phyloP scores from a whole-genome alignment of 1,140 invertebrate genomes.

The Lepidurus couesii region DNA sequence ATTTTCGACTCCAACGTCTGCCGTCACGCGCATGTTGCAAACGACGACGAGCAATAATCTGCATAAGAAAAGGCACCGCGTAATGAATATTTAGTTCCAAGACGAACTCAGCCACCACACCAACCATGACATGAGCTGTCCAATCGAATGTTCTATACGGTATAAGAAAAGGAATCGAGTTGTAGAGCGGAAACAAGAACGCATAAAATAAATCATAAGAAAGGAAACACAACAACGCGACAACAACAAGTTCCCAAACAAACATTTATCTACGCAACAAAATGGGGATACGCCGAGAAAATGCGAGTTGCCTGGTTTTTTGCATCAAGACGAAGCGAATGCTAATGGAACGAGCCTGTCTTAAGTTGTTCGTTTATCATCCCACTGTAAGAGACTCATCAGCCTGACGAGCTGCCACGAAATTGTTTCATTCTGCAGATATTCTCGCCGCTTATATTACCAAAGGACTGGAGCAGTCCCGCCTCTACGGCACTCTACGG shows the following conservation, averaged over 20 bases:
- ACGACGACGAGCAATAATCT: conserved; percentile 33
- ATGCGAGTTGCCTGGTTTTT: not conserved
- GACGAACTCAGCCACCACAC: not conserved
- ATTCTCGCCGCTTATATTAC: conserved; percentile 11
- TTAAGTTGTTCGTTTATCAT: conserved; percentile 2
- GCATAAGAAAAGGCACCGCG: not conserved
- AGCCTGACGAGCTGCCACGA: not conserved
- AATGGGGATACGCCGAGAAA: not conserved
- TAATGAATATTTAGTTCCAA: not conserved
- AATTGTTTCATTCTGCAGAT: not conserved
- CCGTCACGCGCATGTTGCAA: conserved; percentile 30
- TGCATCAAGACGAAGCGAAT: not conserved
- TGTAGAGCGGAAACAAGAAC: too few species aligned
- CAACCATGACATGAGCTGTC: not conserved
- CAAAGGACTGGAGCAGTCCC: not conserved
- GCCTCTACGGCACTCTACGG: not conserved
- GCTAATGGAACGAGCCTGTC: conserved; percentile 13
- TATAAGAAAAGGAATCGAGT: too few species aligned
- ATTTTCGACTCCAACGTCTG: conserved; percentile 28
- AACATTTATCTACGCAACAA: not conserved
- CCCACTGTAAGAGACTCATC: not conserved
- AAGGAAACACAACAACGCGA: too few species aligned
- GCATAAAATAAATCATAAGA: too few species aligned
- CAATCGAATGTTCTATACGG: not conserved
- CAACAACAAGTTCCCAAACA: too few species aligned